phyloP scores from a whole-genome alignment of 2,888 invertebrate genomes.

The Sarcophaga rosellei region DNA sequence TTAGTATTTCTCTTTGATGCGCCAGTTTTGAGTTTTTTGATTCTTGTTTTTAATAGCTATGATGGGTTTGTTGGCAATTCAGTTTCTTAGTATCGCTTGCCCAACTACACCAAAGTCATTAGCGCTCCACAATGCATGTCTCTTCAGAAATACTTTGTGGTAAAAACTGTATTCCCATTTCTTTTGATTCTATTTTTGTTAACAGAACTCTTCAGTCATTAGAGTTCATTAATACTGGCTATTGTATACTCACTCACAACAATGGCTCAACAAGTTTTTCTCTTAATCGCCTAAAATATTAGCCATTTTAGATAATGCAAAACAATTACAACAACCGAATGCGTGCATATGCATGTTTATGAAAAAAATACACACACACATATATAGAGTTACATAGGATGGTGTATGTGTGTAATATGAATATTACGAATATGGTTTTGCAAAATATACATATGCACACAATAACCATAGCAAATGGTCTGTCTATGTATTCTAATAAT shows the following conservation, averaged over 20 bases:
- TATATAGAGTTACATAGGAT: neutral
- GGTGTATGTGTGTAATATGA: neutral
- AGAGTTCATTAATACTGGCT: neutral
- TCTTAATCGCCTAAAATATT: constrained; percentile 32
- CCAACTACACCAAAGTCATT: too few relatives aligned
- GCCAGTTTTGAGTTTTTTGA: too few relatives aligned
- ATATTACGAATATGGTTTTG: neutral
- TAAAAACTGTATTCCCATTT: too few relatives aligned
- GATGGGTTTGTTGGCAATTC: too few relatives aligned
- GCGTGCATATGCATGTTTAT: neutral
- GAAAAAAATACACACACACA: neutral
- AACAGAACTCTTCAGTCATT: neutral
- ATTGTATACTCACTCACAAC: neutral
- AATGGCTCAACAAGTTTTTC: constrained; percentile 47
- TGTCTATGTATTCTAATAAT: neutral
- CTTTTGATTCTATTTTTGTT: neutral
- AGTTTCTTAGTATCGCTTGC: too few relatives aligned
- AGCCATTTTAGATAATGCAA: constrained; percentile 43
- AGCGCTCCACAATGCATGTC: too few relatives aligned
- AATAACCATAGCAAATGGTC: neutral
- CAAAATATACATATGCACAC: neutral
- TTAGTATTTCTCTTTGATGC: too few relatives aligned
- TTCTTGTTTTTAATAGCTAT: too few relatives aligned
- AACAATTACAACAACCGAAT: neutral
- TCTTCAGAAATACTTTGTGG: too few relatives aligned